Evolutionary conservation across 2,888 invertebrate species (phyloP), one percentile per base, ranked within the genome.

Genomic region (Cyaniris semiargus): DNA sequence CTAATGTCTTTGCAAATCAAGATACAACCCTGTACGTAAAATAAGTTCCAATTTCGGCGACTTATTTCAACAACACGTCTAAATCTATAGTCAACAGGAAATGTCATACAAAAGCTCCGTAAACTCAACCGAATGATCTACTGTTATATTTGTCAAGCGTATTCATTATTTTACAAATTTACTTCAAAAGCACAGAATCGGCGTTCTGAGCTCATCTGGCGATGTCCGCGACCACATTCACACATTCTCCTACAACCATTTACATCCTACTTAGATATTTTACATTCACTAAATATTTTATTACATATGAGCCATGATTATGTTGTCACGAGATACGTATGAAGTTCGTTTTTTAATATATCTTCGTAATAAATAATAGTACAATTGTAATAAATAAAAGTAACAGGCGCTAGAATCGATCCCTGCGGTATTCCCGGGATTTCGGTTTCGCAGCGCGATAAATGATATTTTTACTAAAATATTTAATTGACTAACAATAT

Each of bases 31-130:
- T 71, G 48, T 53, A 72, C 27, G 38, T 74, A 21, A 48, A 48
- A 21, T 72, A 44, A 38, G 48, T 27, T 48, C 15, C 23, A 7
- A 38, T 13, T 71, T 27, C 27, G 27, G 48, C 18, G 74, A 53
- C 18, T 53, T 76, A 78, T 56, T 77, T 56, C 72, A 77, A 71
- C 70, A 70, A 71, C 82, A 80, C 74, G 81, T 83, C 79, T 81
- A 85, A 83, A 83, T 79, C 87, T 89, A 89, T 88, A 88, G 89
- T 89, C 89, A 82, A 87, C 84, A 82, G 83, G 86, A 86, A 86
- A 85, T 80, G 81, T 82, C 81, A 83, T 84, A 86, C 84, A 85
- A 86, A 85, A 88, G 88, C 87, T 85, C 83, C 82, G 83, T 85
- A 88, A 88, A 82, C 82, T 81, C 83, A 89, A 88, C 83, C 79